Evolutionary conservation across 2,888 invertebrate species (phyloP), one percentile per base, ranked within the genome.

Genomic region (Phyto melanocephala): DNA sequence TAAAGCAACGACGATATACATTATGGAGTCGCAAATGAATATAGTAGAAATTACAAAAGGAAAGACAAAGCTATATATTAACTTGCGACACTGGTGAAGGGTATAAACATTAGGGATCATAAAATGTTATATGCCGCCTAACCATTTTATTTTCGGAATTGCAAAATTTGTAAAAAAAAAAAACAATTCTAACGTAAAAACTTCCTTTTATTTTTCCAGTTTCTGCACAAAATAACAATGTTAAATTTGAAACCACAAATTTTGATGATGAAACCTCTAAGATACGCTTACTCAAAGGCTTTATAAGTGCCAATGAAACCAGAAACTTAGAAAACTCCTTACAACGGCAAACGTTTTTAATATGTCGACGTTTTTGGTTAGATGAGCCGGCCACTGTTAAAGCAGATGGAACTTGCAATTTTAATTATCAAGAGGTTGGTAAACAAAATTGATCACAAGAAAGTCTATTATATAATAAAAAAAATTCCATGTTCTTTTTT

Each of bases 281-380:
- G 81, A 86, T 89, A 47, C 88, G 88, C 20, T 85, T 90, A 40
- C 85, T 90, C 15, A 87, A 89, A 40, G 91, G 90, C 37, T 87
- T 90, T 5, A 85, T 91, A n/a, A 88, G 87, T 83, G 88, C 87
- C 65, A 88, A 87, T 50, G 87, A 88, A 71, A 86, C 87, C 15
- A 87, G 88, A 28, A 85, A 88, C 45, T 58, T 89, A 0, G 67
- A 85, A 20, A 56, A 68, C 2, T 77, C 75, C 70, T 47, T 68
- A 7, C 7, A 72, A 20, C 13, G 70, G 35, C 87, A 86, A 52
- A 87, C 86, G 84, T 88, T 87, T 82, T 85, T 86, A 47, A 85
- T 86, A 8, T 90, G 87, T 76, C 87, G 89, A 6, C 88, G 89
- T 11, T 91, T 91, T 84, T 91, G 91, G 91, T 87, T 88, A 28